Evolutionary conservation across 2,888 invertebrate species (phyloP), one percentile per base, ranked within the genome.

Genomic region (Drosophila longiperda): DNA sequence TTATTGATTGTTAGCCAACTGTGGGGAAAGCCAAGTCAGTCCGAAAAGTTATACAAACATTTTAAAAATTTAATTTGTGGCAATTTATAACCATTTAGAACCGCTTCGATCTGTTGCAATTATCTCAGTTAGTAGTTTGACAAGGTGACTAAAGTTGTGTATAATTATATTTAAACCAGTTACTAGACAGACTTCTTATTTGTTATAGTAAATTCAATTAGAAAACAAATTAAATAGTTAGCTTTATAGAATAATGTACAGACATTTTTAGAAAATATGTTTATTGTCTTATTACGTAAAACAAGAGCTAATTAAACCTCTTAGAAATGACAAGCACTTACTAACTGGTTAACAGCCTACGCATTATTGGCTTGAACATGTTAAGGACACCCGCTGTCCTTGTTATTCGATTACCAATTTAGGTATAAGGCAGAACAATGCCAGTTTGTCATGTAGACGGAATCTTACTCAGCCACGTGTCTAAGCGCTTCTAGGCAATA

Each of bases 1-100:
- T 63, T 49, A 42, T 38, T 70, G 50, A 78, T 78, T 66, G 60
- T 45, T 42, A 45, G 26, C 45, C 73, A 70, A 64, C 36, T 55
- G 23, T 26, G 33, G 20, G 23, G 23, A 48, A 45, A 57, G 20
- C 42, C 33, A 38, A 48, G 26, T 3, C 29, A 29, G n/a, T 6
- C 50, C 3, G 3, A 40, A 42, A 32, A 17, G n/a, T 32, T 29
- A 2, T 5, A 5, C 5, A 32, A 42, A 42, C 29, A 40, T 29
- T 29, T 57, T 57, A 7, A 8, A 8, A 20, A 45, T 45, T 6
- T 36, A 15, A 9, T 36, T 54, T 8, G 8, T 11, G 23, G 9
- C 17, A 23, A 15, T 26, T 26, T n/a, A 12, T 12, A 55, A n/a
- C 7, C 11, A 15, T 26, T 26, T 17, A 11, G 26, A 55, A n/a